phyloP scores from a whole-genome alignment of 2,888 invertebrate genomes.

The Ferrisia virgata region DNA sequence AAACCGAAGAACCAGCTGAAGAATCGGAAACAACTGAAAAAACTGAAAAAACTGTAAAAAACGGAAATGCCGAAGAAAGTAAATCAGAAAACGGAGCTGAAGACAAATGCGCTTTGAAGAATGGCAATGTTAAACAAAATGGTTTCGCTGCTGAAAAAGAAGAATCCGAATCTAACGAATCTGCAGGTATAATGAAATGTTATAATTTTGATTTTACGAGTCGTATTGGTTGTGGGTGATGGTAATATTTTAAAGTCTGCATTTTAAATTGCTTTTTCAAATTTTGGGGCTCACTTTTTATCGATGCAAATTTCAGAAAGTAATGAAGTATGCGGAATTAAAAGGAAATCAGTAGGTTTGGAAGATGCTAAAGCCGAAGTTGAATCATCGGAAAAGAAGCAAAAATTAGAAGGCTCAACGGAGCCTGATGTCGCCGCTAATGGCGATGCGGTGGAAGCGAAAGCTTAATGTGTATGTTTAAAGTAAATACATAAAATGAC shows the following conservation, averaged over 20 bases:
- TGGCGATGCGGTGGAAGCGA: constrained; percentile 31
- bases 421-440: constrained; percentile 38
- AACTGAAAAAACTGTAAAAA: neutral
- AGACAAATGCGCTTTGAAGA: constrained; percentile 1
- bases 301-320: neutral
- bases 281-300: neutral
- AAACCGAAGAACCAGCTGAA: neutral
- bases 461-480: constrained; percentile 26
- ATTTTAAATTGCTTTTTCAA: no score
- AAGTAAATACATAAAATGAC: constrained; percentile 25
- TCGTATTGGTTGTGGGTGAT: neutral
- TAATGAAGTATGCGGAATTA: constrained; percentile 41
- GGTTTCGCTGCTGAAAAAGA: neutral
- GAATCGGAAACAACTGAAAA: neutral
- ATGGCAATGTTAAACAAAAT: constrained; percentile 34
- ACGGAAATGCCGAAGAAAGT: constrained; percentile 23
- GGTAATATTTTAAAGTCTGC: neutral
- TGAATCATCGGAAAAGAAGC: constrained; percentile 42
- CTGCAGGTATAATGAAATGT: neutral
- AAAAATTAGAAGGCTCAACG: constrained; percentile 34
- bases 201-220: neutral
- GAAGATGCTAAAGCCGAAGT: constrained; percentile 36
- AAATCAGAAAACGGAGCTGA: constrained; percentile 34
- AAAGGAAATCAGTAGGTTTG: constrained; percentile 42
- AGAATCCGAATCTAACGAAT: constrained; percentile 31